phyloP scores from a whole-genome alignment of 2,113 vertebrate species.

The Protobothrops flavoviridis region DNA sequence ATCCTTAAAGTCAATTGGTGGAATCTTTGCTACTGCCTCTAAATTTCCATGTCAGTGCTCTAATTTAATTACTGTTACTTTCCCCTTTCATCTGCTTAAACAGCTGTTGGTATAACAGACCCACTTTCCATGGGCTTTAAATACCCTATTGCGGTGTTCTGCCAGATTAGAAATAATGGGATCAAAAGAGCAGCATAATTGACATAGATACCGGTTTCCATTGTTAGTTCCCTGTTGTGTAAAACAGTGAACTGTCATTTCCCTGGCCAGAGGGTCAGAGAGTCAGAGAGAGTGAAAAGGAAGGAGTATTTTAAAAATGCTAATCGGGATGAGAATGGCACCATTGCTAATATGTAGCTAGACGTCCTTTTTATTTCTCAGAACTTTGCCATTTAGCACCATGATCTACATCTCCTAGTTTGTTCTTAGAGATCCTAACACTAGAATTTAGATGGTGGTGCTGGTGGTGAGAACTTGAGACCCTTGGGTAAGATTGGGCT shows the following conservation, averaged over 20 bases:
- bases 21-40: not conserved
- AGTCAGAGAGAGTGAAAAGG: not conserved
- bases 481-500: not conserved
- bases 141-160: not conserved
- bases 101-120: conserved; percentile 23
- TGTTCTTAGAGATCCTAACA: not conserved
- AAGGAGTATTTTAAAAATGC: not conserved
- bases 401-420: not conserved
- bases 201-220: conserved; percentile 29
- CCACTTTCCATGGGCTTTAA: conserved; percentile 12
- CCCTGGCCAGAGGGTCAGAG: not conserved
- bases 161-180: not conserved
- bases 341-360: not conserved
- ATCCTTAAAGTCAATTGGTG: not conserved
- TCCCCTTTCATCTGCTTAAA: conserved; percentile 24
- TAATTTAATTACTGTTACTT: not conserved
- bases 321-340: not conserved
- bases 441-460: not conserved
- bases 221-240: conserved; percentile 3
- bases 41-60: not conserved
- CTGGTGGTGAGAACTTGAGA: not conserved
- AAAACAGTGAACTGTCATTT: not conserved
- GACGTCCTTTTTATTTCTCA: not conserved
- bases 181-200: not conserved
- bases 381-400: not conserved